These are phyloP conservation scores for Fragum fragum DNA, from an alignment of 2,888 invertebrate species.

Conservation along the genomic window DNA sequence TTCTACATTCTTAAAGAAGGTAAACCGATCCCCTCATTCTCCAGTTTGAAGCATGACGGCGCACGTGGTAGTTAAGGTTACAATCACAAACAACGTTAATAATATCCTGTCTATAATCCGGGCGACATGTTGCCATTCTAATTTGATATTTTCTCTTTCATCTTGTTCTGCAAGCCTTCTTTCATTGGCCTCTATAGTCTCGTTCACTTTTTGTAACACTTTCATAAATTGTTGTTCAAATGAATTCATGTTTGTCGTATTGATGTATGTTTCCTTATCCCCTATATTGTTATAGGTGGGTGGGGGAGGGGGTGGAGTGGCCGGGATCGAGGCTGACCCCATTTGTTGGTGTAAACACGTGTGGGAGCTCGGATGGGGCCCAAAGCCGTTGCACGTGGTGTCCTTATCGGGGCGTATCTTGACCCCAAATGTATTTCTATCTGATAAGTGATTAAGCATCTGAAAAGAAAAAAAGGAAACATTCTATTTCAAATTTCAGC, in stretches of 20 bases:
- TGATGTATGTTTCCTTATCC: constrained; percentile 5
- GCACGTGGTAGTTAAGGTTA: constrained; percentile 87
- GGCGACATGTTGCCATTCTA: constrained; percentile 92
- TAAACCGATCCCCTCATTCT: constrained; percentile 3
- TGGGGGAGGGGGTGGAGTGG: constrained; percentile 27
- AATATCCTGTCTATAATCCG: constrained; percentile 92
- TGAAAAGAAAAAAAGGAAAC: constrained; percentile 12
- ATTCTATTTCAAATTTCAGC: no score
- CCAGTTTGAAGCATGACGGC: constrained; percentile 81
- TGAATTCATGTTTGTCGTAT: constrained; percentile 39
- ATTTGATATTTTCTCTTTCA: constrained; percentile 92
- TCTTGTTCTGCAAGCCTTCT: constrained; percentile 93
- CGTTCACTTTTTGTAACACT: constrained; percentile 91
- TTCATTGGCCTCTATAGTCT: constrained; percentile 93
- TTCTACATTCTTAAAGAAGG: no score
- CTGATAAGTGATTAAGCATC: constrained; percentile 63
- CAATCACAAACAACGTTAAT: constrained; percentile 87
- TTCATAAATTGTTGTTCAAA: constrained; percentile 90
- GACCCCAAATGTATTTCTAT: constrained; percentile 57
- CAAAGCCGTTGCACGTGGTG: constrained; percentile 56
- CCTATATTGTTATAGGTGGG: constrained; percentile 6
- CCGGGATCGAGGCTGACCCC: constrained; percentile 1
- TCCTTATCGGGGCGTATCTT: constrained; percentile 54
- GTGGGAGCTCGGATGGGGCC: constrained; percentile 33
- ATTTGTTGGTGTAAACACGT: constrained; percentile 33